Percentiles rank a stretch among this genome's conserved stretches.
phyloP scores from a whole-genome alignment of 1,140 invertebrate species.

The Philaenus spumarius region DNA sequence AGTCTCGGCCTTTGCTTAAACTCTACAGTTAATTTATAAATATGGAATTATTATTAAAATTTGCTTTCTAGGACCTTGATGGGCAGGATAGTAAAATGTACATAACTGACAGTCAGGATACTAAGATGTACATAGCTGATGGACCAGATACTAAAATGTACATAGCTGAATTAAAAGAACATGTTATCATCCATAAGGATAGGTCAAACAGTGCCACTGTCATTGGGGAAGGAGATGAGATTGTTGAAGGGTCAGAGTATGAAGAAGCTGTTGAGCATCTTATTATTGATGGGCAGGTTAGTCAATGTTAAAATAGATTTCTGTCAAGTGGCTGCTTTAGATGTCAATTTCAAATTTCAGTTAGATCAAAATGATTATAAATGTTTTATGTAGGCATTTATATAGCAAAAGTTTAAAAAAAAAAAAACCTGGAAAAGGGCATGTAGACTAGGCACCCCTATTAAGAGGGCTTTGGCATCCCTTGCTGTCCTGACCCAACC shows the following conservation, averaged over 20 bases:
- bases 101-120: no score
- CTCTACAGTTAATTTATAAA: no score
- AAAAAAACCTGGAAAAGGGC: background rate
- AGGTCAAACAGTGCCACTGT: conserved; percentile 28
- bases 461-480: background rate
- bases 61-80: conserved; percentile 13
- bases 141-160: conserved; percentile 40
- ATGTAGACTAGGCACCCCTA: no score
- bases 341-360: background rate
- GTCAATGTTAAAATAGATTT: background rate
- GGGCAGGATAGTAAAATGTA: background rate
- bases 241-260: conserved; percentile 38
- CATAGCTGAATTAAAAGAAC: conserved; percentile 48
- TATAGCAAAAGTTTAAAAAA: no score
- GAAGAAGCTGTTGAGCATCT: conserved; percentile 44
- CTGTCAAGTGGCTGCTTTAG: background rate
- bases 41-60: no score
- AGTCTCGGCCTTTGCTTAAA: no score
- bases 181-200: conserved; percentile 46
- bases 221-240: conserved; percentile 35
- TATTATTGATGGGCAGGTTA: conserved; percentile 43
- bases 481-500: background rate
- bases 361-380: background rate
- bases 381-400: background rate
- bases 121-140: no score